A percentile compares a stretch with the other conserved stretches of the same genome.
Conservation (phyloP, 2,888 invertebrate species). For the Tolmerus cingulatus region DNA sequence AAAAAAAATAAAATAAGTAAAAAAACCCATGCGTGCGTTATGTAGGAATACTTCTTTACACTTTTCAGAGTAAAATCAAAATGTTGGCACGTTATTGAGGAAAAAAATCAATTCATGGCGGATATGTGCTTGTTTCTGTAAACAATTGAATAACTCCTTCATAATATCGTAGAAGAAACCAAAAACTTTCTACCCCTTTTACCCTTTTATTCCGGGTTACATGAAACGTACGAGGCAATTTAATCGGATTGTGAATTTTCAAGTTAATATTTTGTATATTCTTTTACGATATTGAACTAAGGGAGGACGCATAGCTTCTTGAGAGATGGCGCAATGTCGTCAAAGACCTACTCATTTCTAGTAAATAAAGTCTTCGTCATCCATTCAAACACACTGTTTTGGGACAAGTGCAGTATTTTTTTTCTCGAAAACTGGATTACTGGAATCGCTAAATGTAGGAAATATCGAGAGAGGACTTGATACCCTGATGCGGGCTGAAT, state of each 20-base stretch:
- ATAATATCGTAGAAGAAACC: not conserved
- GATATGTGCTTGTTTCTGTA: not conserved
- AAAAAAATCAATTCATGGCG: not conserved
- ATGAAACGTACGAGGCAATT: not conserved
- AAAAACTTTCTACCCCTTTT: not conserved
- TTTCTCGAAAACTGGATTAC: not conserved
- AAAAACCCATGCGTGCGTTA: too few relatives aligned
- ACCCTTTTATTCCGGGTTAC: not conserved
- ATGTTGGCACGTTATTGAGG: not conserved
- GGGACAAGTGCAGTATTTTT: not conserved
- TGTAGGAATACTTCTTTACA: not conserved
- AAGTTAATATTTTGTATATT: not conserved
- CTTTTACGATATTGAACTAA: not conserved
- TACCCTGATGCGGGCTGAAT: not conserved
- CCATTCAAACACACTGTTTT: not conserved
- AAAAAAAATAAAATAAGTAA: too few relatives aligned
- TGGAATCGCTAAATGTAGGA: not conserved
- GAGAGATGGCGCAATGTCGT: not conserved
- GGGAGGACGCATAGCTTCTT: too few relatives aligned
- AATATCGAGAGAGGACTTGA: not conserved
- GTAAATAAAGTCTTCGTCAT: not conserved
- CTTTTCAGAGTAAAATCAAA: not conserved
- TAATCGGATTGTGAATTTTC: not conserved
- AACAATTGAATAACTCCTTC: not conserved
- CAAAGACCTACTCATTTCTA: not conserved